Base-by-base conservation (phyloP, 2,888 invertebrate genomes). In the Sinhomidia bicolor region DNA sequence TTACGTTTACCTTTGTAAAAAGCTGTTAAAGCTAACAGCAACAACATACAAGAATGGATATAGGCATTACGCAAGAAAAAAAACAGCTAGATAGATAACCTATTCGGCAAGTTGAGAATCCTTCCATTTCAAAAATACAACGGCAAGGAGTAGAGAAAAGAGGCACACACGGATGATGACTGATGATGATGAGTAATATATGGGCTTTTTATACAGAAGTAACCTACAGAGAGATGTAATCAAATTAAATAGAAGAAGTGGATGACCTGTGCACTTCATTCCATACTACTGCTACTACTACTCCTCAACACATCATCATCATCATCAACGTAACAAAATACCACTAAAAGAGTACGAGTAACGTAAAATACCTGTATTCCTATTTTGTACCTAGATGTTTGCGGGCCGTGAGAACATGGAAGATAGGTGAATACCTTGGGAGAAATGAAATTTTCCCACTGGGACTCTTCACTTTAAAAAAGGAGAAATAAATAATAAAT, bases 381-480 rank as follows among this genome's bases (percentile, higher is more conserved):
- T 44, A 20, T 68, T 68, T 20, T n/a, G n/a, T n/a, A n/a, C n/a
- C n/a, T n/a, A n/a, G n/a, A n/a, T n/a, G 71, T 23, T 81, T 47
- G 81, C 74, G 44, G 81, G 81, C 81, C 86, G 86, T 86, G 86
- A 86, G 86, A 86, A 86, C 81, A 81, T 86, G 85, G 85, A 85
- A 85, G 85, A 79, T 81, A 79, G 51, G 74, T 86, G 26, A 74
- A 68, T 68, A 26, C 54, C 54, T 44, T 62, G 84, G 29, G 83
- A 57, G 47, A 65, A 65, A 76, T 36, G 26, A 41, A 71, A 51
- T 82, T 85, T 85, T 74, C 85, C 76, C 83, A 83, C 78, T 85
- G 84, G 29, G 65, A 65, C 65, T 65, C 17, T 47, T 5, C 47
- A 14, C 7, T 47, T 23, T 47, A 23, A 60, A 36, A 17, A n/a